These are phyloP conservation scores for Nyctereutes procyonoides DNA, from an alignment of 2,113 vertebrate species.

Conservation along the genomic window DNA sequence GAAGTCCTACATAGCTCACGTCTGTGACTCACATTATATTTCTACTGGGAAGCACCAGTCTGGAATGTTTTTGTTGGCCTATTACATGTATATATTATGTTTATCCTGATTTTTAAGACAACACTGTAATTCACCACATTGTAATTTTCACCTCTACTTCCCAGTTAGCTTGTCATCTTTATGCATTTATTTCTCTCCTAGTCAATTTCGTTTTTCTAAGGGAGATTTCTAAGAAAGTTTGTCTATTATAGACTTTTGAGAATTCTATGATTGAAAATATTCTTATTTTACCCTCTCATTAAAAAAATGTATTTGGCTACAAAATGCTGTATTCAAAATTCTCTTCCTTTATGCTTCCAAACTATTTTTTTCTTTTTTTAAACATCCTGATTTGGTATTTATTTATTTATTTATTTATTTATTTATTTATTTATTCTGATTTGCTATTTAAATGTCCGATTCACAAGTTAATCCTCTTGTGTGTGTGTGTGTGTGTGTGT, in stretches of 20 bases:
- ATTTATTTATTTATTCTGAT: not conserved
- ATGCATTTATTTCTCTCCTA: not conserved
- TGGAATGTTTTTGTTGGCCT: not conserved
- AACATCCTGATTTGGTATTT: not conserved
- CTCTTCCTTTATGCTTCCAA: not conserved
- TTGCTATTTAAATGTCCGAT: not conserved
- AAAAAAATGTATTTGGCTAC: not conserved
- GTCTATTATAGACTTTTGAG: not conserved
- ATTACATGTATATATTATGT: not conserved
- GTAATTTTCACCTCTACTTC: not conserved
- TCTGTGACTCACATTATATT: not conserved
- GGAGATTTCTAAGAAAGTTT: not conserved
- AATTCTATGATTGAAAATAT: not conserved
- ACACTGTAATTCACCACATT: not conserved
- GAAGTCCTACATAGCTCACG: not conserved
- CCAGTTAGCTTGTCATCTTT: not conserved
- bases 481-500: not conserved
- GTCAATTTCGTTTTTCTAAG: not conserved
- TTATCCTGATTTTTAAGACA: not conserved
- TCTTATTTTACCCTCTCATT: not conserved
- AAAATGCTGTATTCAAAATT: not conserved
- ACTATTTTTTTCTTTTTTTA: not conserved
- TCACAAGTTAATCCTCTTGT: not conserved
- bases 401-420: too few species aligned
- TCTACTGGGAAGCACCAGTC: not conserved